Conservation (phyloP, 2,888 invertebrate genomes). For the Leuctra nigra region DNA sequence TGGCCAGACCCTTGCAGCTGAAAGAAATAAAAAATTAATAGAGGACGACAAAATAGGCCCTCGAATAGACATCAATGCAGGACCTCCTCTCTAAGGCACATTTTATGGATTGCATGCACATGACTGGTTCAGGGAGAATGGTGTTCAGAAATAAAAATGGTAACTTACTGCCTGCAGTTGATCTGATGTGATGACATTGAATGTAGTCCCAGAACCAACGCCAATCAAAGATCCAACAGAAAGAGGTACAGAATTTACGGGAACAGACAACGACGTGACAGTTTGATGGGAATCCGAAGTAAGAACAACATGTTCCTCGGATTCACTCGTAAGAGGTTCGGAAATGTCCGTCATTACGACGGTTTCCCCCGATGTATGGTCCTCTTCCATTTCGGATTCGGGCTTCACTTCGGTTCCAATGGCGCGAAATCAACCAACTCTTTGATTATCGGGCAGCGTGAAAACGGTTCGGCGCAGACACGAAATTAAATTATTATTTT, state of each 20-base stretch:
- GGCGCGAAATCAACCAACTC: conserved; percentile 4
- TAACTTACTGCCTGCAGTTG: conserved; percentile 55
- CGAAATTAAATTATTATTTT: no score
- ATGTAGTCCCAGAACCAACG: conserved; percentile 60
- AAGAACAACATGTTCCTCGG: conserved; percentile 39
- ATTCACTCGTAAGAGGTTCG: conserved; percentile 45
- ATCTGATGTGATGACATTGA: conserved; percentile 80
- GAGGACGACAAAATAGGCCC: no score
- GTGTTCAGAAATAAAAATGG: no score
- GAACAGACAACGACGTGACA: conserved; percentile 44
- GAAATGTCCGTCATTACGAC: conserved; percentile 46
- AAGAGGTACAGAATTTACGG: conserved; percentile 47
- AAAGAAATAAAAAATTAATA: conserved; percentile 23
- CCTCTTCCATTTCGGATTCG: background rate
- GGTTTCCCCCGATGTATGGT: conserved; percentile 6
- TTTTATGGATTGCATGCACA: no score
- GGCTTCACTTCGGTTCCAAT: background rate
- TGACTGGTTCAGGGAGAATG: no score
- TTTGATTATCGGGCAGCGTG: no score
- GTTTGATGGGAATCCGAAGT: conserved; percentile 36
- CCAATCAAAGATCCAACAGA: conserved; percentile 74
- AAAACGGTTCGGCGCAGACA: no score
- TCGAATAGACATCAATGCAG: no score
- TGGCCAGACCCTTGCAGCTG: conserved; percentile 45
- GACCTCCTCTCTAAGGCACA: no score